phyloP scores from a whole-genome alignment of 2,113 vertebrate species.

The Otolemur garnettii region DNA sequence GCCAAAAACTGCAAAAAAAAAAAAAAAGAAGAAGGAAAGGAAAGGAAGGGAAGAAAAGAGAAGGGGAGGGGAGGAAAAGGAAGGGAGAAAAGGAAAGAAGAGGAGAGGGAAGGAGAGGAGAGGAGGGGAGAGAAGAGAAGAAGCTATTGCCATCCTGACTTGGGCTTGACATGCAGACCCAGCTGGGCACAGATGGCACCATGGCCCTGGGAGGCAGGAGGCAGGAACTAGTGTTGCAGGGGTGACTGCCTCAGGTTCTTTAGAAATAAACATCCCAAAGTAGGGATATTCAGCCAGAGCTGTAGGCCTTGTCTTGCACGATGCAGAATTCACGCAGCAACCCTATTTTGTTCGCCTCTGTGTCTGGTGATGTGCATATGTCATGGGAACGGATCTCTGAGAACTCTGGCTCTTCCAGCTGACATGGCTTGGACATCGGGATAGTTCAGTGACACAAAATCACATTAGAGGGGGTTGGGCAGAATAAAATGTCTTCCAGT shows the following conservation, averaged over 20 bases:
- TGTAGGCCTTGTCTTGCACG: background rate
- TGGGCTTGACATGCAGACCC: background rate
- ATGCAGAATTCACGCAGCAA: background rate
- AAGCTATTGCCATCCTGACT: background rate
- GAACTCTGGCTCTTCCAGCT: background rate
- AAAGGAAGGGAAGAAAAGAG: too few relatives aligned
- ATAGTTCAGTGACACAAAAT: background rate
- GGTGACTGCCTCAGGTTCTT: background rate
- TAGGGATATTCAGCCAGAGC: background rate
- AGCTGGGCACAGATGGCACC: background rate
- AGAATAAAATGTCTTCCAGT: background rate
- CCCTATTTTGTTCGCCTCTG: background rate
- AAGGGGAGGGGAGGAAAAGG: too few relatives aligned
- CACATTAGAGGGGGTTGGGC: background rate
- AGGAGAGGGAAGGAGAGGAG: too few relatives aligned
- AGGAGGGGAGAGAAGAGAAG: too few relatives aligned
- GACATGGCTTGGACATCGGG: background rate
- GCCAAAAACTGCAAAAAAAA: background rate
- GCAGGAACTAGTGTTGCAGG: background rate
- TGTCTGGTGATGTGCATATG: background rate
- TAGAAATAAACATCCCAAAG: background rate
- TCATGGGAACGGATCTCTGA: background rate
- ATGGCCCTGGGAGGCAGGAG: background rate
- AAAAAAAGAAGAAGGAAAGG: too few relatives aligned
- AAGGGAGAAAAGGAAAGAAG: too few relatives aligned